These are phyloP conservation scores for Syrphus vitripennis DNA, from an alignment of 2,888 invertebrate species.

Conservation along the genomic window DNA sequence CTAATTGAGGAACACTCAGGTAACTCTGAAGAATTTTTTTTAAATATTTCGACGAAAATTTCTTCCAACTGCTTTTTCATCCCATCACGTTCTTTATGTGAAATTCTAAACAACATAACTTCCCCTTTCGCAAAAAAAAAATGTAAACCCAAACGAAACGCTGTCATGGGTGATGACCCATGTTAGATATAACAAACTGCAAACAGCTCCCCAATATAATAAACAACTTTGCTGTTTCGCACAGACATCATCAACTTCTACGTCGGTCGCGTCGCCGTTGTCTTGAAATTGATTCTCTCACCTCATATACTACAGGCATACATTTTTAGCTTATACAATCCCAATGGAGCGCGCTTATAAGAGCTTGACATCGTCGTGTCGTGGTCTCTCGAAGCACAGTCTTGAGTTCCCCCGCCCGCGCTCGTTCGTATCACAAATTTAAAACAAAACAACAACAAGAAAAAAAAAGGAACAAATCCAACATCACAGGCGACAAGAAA, in stretches of 20 bases:
- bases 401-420: conserved; percentile 1
- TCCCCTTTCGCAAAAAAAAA: not conserved
- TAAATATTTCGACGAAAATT: too few relatives aligned
- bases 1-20: too few relatives aligned
- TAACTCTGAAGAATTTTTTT: too few relatives aligned
- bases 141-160: conserved; percentile 11
- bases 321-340: conserved; percentile 18
- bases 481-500: conserved; percentile 81
- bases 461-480: conserved; percentile 20
- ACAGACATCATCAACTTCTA: conserved; percentile 18
- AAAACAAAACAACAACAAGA: conserved; percentile 6
- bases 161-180: conserved; percentile 64
- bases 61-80: too few relatives aligned
- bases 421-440: not conserved
- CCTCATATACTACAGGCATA: conserved; percentile 2
- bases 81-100: not conserved
- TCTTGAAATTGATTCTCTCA: conserved; percentile 57
- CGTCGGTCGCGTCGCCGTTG: not conserved
- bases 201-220: conserved; percentile 55
- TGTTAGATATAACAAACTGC: conserved; percentile 47
- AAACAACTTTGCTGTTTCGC: conserved; percentile 44
- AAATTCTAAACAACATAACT: conserved; percentile 2
- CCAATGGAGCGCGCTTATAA: conserved; percentile 20
- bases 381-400: conserved; percentile 42
- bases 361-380: conserved; percentile 46